phyloP scores from a whole-genome alignment of 1,140 invertebrate species.

The Diachasmimorpha longicaudata region DNA sequence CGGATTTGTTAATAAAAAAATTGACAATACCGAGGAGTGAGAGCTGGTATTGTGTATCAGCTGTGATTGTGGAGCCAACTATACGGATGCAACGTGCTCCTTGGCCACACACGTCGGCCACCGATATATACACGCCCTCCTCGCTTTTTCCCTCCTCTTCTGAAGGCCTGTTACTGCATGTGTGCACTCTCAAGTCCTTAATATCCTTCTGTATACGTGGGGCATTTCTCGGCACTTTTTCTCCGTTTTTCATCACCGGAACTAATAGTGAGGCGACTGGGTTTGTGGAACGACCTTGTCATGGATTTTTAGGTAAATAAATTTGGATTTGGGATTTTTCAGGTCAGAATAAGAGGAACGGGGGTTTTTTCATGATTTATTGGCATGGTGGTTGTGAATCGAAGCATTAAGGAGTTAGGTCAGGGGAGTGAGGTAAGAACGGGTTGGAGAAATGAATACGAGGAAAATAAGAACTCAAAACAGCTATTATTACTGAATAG shows the following conservation, averaged over 20 bases:
- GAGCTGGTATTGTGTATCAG: conserved; percentile 40
- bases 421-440: too few relatives aligned
- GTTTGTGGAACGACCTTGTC: neutral
- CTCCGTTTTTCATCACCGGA: neutral
- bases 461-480: too few relatives aligned
- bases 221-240: neutral
- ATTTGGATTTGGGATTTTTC: neutral
- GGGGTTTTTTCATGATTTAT: too few relatives aligned
- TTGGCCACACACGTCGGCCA: conserved; percentile 38
- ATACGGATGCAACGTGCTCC: conserved; percentile 37
- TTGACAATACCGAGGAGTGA: neutral
- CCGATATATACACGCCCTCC: conserved; percentile 21
- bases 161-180: neutral
- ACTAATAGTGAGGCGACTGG: neutral
- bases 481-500: too few relatives aligned
- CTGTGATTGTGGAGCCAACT: conserved; percentile 42
- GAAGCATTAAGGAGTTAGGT: too few relatives aligned
- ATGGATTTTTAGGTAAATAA: neutral
- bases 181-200: neutral
- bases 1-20: conserved; percentile 6
- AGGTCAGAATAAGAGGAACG: neutral
- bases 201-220: neutral
- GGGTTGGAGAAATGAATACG: too few relatives aligned
- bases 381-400: too few relatives aligned
- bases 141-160: conserved; percentile 3